Evolutionary conservation across 2,888 invertebrate genomes (phyloP).

Genomic region (Harmothoe impar): DNA sequence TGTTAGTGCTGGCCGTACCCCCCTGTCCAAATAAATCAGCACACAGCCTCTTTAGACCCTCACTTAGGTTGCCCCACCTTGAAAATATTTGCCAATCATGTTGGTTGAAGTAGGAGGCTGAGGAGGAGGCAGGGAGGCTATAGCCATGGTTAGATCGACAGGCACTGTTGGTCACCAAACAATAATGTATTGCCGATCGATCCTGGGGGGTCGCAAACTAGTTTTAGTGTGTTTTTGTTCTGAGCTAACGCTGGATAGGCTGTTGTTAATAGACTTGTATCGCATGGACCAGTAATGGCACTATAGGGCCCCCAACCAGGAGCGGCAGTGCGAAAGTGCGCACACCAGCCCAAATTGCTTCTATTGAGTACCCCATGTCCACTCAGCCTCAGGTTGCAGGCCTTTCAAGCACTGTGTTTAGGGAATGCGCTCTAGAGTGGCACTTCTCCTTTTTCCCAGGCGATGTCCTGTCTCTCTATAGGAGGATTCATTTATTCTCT

Average conservation of each 20-base stretch:
- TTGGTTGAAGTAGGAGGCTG: not conserved
- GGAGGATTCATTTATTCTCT: too few species aligned
- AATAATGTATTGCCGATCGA: slow-evolving; percentile 3
- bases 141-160: not conserved
- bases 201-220: not conserved
- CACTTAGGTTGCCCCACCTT: not conserved
- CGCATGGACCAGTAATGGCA: not conserved
- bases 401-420: too few species aligned
- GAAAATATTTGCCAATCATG: slow-evolving; percentile 30
- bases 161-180: not conserved
- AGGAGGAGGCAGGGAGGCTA: not conserved
- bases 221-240: slow-evolving; percentile 17
- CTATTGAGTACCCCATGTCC: too few species aligned
- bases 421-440: too few species aligned
- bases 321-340: too few species aligned
- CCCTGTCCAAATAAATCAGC: slow-evolving; percentile 39
- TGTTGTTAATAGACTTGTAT: not conserved
- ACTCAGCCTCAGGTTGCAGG: too few species aligned
- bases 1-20: slow-evolving; percentile 20
- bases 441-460: too few species aligned
- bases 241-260: not conserved
- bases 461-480: too few species aligned
- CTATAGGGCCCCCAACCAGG: not conserved
- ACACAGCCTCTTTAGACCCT: not conserved
- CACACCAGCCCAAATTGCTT: too few species aligned